A percentile compares a stretch with the other conserved stretches of the same genome.
phyloP scores from a whole-genome alignment of 2,888 invertebrate genomes.

The Drosophila anceps region DNA sequence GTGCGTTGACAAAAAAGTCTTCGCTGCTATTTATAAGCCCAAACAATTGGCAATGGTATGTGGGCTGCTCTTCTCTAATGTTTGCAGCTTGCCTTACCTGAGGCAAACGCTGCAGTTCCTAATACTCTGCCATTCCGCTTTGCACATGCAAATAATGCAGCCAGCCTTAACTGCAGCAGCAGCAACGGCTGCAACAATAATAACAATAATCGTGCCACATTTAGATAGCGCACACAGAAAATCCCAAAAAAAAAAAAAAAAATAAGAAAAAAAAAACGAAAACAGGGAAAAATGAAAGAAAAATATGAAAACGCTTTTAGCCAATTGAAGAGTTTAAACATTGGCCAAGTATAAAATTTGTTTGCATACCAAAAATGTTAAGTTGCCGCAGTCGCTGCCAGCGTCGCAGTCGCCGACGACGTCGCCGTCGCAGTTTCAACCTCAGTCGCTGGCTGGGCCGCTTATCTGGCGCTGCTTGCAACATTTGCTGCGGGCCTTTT shows the following conservation, averaged over 20 bases:
- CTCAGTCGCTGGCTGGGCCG: conserved; percentile 66
- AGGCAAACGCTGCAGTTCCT: conserved; percentile 25
- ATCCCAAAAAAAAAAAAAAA: conserved; percentile 5
- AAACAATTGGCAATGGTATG: conserved; percentile 44
- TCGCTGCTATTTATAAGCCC: conserved; percentile 69
- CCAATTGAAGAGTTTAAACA: conserved; percentile 82
- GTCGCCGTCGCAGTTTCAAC: conserved; percentile 37
- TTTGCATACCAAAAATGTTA: conserved; percentile 75
- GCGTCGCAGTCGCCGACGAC: conserved; percentile 20
- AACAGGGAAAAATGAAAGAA: conserved; percentile 3
- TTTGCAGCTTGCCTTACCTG: conserved; percentile 49
- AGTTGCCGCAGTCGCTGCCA: conserved; percentile 56
- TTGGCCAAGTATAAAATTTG: conserved; percentile 81
- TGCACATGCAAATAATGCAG: conserved; percentile 68
- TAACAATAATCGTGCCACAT: conserved; percentile 82
- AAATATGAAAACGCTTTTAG: conserved; percentile 69
- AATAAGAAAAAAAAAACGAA: background rate
- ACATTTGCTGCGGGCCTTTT: conserved; percentile 77
- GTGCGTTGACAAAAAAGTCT: conserved; percentile 70
- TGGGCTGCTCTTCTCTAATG: conserved; percentile 32
- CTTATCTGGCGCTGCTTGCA: conserved; percentile 80
- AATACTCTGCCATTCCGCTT: conserved; percentile 42
- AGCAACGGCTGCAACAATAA: conserved; percentile 61
- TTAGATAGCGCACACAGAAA: conserved; percentile 69
- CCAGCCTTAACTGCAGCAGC: conserved; percentile 33